Conservation (phyloP, 2,888 invertebrate genomes). For the Mythimna vitellina region DNA sequence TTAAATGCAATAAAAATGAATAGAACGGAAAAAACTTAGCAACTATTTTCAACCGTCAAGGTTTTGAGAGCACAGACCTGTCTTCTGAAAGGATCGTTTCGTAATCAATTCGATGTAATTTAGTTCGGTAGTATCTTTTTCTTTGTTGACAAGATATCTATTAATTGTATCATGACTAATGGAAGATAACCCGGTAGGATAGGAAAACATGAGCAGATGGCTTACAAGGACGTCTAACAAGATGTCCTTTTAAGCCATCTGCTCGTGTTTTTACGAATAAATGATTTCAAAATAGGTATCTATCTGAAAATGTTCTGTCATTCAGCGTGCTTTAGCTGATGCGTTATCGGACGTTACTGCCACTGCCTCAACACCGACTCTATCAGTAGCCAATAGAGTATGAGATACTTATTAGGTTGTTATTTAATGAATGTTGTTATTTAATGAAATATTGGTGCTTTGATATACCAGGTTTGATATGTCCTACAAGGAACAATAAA, state of each 20-base stretch:
- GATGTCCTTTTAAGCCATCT: no score
- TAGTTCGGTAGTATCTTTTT: background rate
- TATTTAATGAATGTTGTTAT: no score
- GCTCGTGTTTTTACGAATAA: constrained; percentile 11
- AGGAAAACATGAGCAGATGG: background rate
- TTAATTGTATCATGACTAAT: background rate
- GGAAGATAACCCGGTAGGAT: background rate
- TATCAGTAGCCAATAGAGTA: no score
- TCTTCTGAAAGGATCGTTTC: constrained; percentile 26
- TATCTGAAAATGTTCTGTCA: background rate
- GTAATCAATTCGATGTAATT: background rate
- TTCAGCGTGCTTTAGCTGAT: no score
- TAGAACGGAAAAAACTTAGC: constrained; percentile 18
- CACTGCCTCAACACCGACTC: no score
- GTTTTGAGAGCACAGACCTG: constrained; percentile 30
- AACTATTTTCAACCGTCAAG: constrained; percentile 24
- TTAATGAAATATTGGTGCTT: no score
- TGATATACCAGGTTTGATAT: no score
- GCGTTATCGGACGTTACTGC: no score
- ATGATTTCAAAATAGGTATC: constrained; percentile 14
- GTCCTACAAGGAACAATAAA: no score
- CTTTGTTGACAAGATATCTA: background rate
- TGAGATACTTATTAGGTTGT: no score
- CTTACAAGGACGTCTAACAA: constrained; percentile 9
- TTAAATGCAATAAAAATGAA: no score